Conservation (phyloP, 1,140 invertebrate genomes). For the Aphidius gifuensis region DNA sequence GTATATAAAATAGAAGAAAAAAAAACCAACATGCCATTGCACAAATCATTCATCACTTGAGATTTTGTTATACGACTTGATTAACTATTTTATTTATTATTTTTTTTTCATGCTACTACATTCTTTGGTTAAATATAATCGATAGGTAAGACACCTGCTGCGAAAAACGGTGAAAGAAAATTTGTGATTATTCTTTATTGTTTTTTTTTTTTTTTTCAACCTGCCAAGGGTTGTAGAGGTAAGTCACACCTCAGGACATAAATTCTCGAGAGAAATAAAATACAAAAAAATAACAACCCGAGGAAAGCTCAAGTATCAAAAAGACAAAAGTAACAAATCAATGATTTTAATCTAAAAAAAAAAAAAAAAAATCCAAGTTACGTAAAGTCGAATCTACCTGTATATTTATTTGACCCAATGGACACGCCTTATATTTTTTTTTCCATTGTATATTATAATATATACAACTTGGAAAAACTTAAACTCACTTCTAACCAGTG, state of each 20-base stretch:
- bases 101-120: not conserved
- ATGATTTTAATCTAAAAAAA: constrained; percentile 20
- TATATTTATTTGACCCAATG: no score
- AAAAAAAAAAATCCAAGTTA: not conserved
- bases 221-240: not conserved
- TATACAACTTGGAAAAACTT: constrained; percentile 1
- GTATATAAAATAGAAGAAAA: no score
- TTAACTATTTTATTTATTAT: not conserved
- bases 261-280: constrained; percentile 3
- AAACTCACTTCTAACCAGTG: constrained; percentile 24
- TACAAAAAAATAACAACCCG: not conserved
- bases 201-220: no score
- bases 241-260: not conserved
- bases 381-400: no score
- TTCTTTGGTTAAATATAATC: not conserved
- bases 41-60: not conserved
- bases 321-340: constrained; percentile 27
- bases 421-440: no score
- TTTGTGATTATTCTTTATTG: not conserved
- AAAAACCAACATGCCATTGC: not conserved
- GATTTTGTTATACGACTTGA: not conserved
- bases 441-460: no score
- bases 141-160: not conserved
- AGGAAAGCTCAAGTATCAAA: not conserved
- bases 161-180: not conserved